Conservation (phyloP, 2,888 invertebrate species). For the Dryobota labecula region DNA sequence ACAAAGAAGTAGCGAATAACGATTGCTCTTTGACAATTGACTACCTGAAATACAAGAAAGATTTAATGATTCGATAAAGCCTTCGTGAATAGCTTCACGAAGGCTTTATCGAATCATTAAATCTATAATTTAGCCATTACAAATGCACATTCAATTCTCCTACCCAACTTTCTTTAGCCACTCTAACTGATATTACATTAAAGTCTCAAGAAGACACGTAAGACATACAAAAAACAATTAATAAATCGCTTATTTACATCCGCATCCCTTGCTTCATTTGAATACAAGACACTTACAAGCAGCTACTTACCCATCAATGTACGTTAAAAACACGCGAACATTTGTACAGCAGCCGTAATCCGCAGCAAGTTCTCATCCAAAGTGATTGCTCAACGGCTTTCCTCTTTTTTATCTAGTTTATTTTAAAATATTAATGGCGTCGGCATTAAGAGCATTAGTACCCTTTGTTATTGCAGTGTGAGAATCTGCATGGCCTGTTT, state of each 20-base stretch:
- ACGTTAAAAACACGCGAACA: constrained; percentile 30
- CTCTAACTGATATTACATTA: constrained; percentile 10
- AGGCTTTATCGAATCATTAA: too few species aligned
- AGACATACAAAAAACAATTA: constrained; percentile 12
- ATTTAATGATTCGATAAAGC: too few species aligned
- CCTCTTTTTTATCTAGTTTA: constrained; percentile 86
- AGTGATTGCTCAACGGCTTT: constrained; percentile 71
- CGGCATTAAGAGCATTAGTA: constrained; percentile 87
- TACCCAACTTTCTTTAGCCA: neutral
- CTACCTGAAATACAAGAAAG: neutral
- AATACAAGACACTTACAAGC: constrained; percentile 25
- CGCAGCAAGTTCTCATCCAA: constrained; percentile 66
- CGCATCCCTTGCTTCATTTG: constrained; percentile 27
- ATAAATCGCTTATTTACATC: constrained; percentile 6
- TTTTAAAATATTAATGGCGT: constrained; percentile 89
- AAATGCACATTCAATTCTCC: neutral
- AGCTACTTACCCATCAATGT: constrained; percentile 18
- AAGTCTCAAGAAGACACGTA: constrained; percentile 18
- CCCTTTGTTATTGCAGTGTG: constrained; percentile 86
- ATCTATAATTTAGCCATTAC: neutral
- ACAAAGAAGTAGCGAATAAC: neutral
- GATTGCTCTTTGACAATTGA: neutral
- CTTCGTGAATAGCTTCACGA: neutral
- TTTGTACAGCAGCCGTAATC: constrained; percentile 56
- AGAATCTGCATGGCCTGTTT: constrained; percentile 84